Conservation (phyloP, 2,113 vertebrate species). For the Tricholaema leucomelas region DNA sequence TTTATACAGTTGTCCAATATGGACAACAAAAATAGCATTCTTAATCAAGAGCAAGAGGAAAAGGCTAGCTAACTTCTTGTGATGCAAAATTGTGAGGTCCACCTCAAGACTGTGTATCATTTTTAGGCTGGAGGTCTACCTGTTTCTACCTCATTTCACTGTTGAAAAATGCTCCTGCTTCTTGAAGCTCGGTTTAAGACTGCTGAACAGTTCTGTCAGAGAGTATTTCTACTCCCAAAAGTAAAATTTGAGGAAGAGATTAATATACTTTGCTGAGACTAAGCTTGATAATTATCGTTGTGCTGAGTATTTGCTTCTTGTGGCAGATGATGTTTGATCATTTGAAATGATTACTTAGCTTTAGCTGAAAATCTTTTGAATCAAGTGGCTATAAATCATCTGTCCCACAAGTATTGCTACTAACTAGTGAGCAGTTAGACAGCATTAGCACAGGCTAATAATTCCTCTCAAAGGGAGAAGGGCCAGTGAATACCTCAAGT, state of each 20-base stretch:
- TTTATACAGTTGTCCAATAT: slow-evolving; percentile 39
- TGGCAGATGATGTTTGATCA: slow-evolving; percentile 9
- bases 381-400: slow-evolving; percentile 46
- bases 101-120: neutral
- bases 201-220: neutral
- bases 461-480: neutral
- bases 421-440: neutral
- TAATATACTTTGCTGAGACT: slow-evolving; percentile 26
- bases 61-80: neutral
- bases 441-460: slow-evolving; percentile 25
- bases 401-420: neutral
- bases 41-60: slow-evolving; percentile 29
- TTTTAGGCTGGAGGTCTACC: slow-evolving; percentile 5
- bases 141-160: neutral
- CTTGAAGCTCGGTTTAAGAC: neutral
- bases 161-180: slow-evolving; percentile 1
- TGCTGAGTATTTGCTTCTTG: neutral
- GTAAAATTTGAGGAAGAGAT: slow-evolving; percentile 31
- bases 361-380: slow-evolving; percentile 41
- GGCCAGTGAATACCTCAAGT: neutral
- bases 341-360: slow-evolving; percentile 39
- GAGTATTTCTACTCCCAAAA: slow-evolving; percentile 23
- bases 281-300: slow-evolving; percentile 2
- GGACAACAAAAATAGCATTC: slow-evolving; percentile 43
- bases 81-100: neutral